Conservation (phyloP, 2,888 invertebrate genomes). For the Drosophila nigritarsus region DNA sequence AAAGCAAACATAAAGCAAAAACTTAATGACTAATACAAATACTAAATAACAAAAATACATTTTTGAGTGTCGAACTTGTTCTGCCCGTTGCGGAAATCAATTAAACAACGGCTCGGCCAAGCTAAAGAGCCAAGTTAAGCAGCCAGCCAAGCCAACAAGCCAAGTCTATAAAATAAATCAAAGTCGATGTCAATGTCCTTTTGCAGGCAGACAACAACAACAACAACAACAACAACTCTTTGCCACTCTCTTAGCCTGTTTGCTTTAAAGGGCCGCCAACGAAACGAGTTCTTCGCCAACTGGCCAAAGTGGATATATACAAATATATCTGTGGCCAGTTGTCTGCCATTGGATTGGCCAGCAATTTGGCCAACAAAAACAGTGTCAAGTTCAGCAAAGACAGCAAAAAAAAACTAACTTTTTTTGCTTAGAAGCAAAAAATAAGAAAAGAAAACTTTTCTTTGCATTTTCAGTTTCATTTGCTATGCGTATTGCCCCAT, state of each 20-base stretch:
- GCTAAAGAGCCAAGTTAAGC: conserved; percentile 1
- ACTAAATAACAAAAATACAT: conserved; percentile 19
- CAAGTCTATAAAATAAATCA: conserved; percentile 48
- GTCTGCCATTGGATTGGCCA: conserved; percentile 1
- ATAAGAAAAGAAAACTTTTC: not conserved
- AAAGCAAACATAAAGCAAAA: conserved; percentile 16
- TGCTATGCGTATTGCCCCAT: not conserved
- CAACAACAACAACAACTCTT: not conserved
- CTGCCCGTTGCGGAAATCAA: conserved; percentile 58
- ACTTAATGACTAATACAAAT: conserved; percentile 20
- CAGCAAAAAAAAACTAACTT: not conserved
- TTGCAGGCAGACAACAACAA: conserved; percentile 21
- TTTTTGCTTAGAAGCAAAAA: not conserved
- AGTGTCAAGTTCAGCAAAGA: conserved; percentile 66
- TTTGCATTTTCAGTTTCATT: conserved; percentile 5
- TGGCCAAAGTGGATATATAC: conserved; percentile 3
- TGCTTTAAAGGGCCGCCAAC: conserved; percentile 17
- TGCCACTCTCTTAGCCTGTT: conserved; percentile 12
- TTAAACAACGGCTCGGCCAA: conserved; percentile 29
- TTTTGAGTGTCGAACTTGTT: conserved; percentile 48
- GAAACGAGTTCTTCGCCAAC: conserved; percentile 28
- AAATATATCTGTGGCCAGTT: conserved; percentile 3
- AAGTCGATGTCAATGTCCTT: conserved; percentile 59
- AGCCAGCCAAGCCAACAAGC: not conserved
- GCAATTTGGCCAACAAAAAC: conserved; percentile 32